These are phyloP conservation scores for Protobothrops mucrosquamatus DNA, from an alignment of 2,113 vertebrate species.

Conservation along the genomic window DNA sequence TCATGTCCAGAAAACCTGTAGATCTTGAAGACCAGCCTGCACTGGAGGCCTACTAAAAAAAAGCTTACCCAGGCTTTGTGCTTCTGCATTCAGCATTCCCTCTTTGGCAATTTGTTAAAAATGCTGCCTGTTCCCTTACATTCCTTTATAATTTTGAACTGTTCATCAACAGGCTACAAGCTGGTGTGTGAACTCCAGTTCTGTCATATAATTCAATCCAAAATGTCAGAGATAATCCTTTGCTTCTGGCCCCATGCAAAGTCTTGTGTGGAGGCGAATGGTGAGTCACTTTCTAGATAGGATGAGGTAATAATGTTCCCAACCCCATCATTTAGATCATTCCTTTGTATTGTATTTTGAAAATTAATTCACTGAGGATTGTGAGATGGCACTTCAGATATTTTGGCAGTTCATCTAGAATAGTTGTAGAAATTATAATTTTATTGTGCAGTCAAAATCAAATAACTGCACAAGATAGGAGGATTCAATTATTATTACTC, in stretches of 20 bases:
- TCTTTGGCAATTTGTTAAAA: neutral
- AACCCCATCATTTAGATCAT: neutral
- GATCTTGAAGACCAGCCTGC: neutral
- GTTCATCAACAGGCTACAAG: neutral
- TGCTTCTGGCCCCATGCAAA: neutral
- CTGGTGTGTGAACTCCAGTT: neutral
- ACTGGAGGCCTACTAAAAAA: neutral
- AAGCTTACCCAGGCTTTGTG: neutral
- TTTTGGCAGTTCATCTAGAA: neutral
- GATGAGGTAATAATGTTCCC: neutral
- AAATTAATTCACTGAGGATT: neutral
- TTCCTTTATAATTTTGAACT: neutral
- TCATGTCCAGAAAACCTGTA: slow-evolving; percentile 26
- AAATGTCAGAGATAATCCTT: neutral
- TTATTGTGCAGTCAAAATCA: neutral
- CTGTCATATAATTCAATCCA: neutral
- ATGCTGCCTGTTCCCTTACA: slow-evolving; percentile 1
- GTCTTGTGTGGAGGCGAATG: neutral
- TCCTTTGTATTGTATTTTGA: neutral
- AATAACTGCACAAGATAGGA: neutral
- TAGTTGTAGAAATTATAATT: neutral
- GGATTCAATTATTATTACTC: neutral
- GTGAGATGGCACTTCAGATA: neutral
- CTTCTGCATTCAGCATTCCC: neutral
- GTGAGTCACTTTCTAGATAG: neutral